These are phyloP conservation scores for Carassius gibelio DNA, from an alignment of 2,113 vertebrate species.

Conservation along the genomic window DNA sequence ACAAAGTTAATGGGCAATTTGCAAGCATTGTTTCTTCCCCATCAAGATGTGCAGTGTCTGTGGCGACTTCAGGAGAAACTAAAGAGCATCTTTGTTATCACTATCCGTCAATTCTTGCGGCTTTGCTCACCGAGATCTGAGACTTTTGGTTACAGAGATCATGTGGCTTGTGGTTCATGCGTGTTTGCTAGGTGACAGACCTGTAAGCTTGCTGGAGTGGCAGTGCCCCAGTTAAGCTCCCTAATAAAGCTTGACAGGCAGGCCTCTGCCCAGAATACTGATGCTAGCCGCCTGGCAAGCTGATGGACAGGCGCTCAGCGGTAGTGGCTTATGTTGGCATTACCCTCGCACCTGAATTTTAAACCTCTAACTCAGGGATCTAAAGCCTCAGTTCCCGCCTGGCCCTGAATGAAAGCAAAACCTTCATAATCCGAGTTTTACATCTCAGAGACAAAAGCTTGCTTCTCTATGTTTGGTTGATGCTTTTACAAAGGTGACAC, in stretches of 20 bases:
- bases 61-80: not conserved
- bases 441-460: conserved; percentile 2
- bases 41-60: not conserved
- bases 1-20: conserved; percentile 13
- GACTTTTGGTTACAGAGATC: not conserved
- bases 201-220: conserved; percentile 67
- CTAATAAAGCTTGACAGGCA: conserved; percentile 75
- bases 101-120: not conserved
- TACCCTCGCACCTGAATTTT: conserved; percentile 11
- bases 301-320: conserved; percentile 63
- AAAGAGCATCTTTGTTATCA: conserved; percentile 6
- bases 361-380: not conserved
- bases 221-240: conserved; percentile 68
- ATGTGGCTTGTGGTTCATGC: not conserved
- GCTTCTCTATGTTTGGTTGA: conserved; percentile 13
- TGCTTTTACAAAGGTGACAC: conserved; percentile 18
- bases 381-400: not conserved
- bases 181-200: conserved; percentile 4
- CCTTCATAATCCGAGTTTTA: not conserved
- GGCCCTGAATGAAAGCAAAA: not conserved
- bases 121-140: not conserved
- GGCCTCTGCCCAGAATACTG: conserved; percentile 66
- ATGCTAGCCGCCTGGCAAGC: conserved; percentile 69
- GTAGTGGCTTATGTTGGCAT: conserved; percentile 23
- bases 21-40: not conserved